These are phyloP conservation scores for Meleagris gallopavo DNA, from an alignment of 2,113 vertebrate species.

Conservation along the genomic window DNA sequence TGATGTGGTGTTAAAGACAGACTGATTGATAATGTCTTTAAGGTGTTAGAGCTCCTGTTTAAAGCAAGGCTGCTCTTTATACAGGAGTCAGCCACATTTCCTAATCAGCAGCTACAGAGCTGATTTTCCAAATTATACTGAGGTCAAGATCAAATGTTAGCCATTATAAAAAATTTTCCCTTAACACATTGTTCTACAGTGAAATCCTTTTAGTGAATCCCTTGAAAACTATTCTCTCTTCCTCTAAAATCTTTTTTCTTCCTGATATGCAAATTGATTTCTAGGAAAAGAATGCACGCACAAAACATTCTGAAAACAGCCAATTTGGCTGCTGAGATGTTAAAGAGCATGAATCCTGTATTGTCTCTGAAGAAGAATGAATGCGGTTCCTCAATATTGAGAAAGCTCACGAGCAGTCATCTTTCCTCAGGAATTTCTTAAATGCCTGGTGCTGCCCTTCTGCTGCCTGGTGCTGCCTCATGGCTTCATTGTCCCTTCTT, in stretches of 20 bases:
- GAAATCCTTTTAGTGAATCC: background rate
- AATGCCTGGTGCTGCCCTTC: background rate
- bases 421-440: background rate
- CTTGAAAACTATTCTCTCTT: background rate
- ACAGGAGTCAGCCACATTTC: background rate
- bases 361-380: background rate
- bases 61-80: background rate
- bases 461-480: background rate
- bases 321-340: background rate
- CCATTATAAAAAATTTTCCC: background rate
- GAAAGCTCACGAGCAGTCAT: accelerated
- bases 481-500: background rate
- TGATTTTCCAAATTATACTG: conserved; percentile 25
- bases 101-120: background rate
- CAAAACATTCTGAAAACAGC: background rate
- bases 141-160: background rate
- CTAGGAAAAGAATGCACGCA: background rate
- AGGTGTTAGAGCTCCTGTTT: background rate
- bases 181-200: accelerated
- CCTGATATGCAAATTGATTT: background rate
- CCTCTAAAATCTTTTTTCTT: background rate
- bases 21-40: background rate
- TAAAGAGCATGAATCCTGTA: background rate
- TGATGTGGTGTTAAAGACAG: background rate
- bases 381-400: background rate